A percentile compares a stretch with the other conserved stretches of the same genome.
These are phyloP conservation scores for Thymelicus lineola DNA, from an alignment of 2,888 invertebrate genomes.

Conservation along the genomic window DNA sequence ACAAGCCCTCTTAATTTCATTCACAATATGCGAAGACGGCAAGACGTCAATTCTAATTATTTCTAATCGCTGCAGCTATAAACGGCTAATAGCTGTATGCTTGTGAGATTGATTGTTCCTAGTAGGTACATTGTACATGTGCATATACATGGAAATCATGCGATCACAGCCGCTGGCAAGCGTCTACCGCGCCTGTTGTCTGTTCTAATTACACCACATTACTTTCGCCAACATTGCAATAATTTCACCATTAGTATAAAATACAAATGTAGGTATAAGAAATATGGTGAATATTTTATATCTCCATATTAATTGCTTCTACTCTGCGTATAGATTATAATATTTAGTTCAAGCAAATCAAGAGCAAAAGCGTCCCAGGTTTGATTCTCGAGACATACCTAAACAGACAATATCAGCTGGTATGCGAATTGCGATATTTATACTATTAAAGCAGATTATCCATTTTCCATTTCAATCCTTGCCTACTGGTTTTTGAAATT, in stretches of 20 bases:
- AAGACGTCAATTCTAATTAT: neutral
- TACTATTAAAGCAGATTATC: no score
- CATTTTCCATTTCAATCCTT: no score
- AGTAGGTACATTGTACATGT: no score
- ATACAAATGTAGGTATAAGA: neutral
- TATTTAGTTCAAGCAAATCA: neutral
- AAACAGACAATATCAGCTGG: no score
- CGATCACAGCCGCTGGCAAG: slow-evolving; percentile 12
- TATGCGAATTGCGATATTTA: no score
- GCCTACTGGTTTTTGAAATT: no score
- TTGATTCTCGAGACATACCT: no score
- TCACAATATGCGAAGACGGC: neutral
- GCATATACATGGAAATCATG: slow-evolving; percentile 7
- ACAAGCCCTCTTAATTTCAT: neutral
- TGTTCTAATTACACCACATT: slow-evolving; percentile 10
- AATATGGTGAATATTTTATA: neutral
- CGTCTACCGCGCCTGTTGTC: neutral
- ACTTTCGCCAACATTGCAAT: slow-evolving; percentile 23
- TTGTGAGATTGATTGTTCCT: neutral
- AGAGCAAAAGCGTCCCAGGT: neutral
- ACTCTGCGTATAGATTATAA: neutral
- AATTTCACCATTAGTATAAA: slow-evolving; percentile 11
- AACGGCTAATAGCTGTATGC: neutral
- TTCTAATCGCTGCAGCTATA: neutral
- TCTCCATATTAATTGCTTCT: neutral